phyloP scores from a whole-genome alignment of 2,797 vertebrate genomes.

The Poeciliopsis infans region DNA sequence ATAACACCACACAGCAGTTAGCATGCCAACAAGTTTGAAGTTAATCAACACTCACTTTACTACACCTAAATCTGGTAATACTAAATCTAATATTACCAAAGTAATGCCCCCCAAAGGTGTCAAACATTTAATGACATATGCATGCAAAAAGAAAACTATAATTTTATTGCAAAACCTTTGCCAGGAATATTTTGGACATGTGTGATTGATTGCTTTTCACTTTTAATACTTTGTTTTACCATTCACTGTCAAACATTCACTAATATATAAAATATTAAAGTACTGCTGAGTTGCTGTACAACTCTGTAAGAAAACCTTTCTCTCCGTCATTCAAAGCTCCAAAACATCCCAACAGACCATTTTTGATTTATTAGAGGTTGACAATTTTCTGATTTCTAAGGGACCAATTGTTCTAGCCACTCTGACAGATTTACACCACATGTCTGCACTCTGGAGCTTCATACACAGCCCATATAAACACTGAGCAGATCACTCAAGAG shows the following conservation, averaged over 20 bases:
- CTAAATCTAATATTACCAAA: no score
- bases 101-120: no score
- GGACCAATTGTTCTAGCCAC: slow-evolving; percentile 49
- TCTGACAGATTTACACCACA: slow-evolving; percentile 19
- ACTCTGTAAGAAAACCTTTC: background rate
- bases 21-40: no score
- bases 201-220: background rate
- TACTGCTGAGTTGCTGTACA: background rate
- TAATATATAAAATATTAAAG: background rate
- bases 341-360: slow-evolving; percentile 11
- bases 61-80: no score
- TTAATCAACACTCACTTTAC: no score
- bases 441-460: slow-evolving; percentile 22
- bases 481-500: background rate
- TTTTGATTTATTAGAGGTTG: slow-evolving; percentile 42
- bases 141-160: background rate
- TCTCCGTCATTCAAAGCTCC: slow-evolving; percentile 2
- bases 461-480: slow-evolving; percentile 19
- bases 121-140: no score
- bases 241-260: background rate
- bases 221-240: background rate
- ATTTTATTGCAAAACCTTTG: background rate
- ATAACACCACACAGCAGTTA: no score
- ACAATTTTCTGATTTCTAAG: slow-evolving; percentile 38
- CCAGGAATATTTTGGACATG: background rate